A percentile compares a stretch with the other conserved stretches of the same genome.
Conservation (phyloP, 1,140 invertebrate species). For the Aphaenogaster ashmeadi region DNA sequence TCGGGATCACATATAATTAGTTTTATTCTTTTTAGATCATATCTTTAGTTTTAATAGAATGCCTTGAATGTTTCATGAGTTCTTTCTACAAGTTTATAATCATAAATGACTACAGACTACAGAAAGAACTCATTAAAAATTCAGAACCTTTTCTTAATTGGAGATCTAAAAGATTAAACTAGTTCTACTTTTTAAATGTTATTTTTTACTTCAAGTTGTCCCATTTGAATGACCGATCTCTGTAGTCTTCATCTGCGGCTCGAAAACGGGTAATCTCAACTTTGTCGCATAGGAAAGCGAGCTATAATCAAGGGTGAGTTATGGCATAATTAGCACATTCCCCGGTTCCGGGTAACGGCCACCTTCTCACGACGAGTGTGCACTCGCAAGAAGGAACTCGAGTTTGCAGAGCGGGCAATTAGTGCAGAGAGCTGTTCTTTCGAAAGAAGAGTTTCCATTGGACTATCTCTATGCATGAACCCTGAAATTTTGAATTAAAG, state of each 20-base stretch:
- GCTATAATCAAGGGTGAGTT: constrained; percentile 47
- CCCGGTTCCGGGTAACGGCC: constrained; percentile 14
- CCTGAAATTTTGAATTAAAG: constrained; percentile 10
- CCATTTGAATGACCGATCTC: background rate
- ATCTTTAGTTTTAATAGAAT: constrained; percentile 11
- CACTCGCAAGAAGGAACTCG: constrained; percentile 32
- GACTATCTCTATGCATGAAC: background rate
- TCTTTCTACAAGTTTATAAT: background rate
- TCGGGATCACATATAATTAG: background rate
- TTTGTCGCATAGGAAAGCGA: constrained; percentile 37
- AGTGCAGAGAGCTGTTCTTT: constrained; percentile 9
- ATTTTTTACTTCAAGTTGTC: background rate
- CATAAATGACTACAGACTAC: background rate
- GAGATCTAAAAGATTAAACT: background rate
- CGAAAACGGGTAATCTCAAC: constrained; percentile 46
- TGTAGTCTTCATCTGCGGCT: constrained; percentile 5
- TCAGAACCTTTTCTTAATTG: background rate
- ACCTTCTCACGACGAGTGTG: constrained; percentile 25
- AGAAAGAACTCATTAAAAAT: background rate
- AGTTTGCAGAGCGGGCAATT: constrained; percentile 24
- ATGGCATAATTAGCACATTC: constrained; percentile 54
- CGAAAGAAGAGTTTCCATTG: background rate
- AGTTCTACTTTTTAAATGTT: background rate
- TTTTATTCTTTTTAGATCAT: background rate
- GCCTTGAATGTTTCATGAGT: background rate